These are phyloP conservation scores for Passer domesticus DNA, from an alignment of 2,113 vertebrate species.

Conservation along the genomic window DNA sequence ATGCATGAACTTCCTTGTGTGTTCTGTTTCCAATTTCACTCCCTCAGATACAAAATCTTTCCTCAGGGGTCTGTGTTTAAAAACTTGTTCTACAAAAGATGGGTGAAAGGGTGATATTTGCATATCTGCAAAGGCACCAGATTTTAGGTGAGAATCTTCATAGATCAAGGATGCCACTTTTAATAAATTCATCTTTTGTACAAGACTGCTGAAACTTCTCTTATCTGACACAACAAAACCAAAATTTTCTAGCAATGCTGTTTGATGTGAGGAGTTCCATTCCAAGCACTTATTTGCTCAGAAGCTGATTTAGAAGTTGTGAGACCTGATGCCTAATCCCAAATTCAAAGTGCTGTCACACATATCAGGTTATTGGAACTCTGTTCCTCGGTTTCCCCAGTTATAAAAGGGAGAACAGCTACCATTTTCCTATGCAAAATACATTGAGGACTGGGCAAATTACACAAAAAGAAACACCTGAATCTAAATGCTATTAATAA, in stretches of 20 bases:
- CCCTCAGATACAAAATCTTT: neutral
- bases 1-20: neutral
- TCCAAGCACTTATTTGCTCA: neutral
- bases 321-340: neutral
- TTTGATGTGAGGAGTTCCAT: neutral
- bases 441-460: neutral
- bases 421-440: neutral
- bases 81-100: neutral
- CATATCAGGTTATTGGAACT: neutral
- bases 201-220: neutral
- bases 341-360: neutral
- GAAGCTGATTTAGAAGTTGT: neutral
- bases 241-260: neutral
- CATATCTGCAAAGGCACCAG: neutral
- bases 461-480: neutral
- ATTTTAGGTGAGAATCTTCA: neutral
- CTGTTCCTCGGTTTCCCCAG: neutral
- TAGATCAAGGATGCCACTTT: neutral
- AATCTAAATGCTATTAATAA: neutral
- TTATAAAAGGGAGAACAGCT: neutral
- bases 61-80: rapidly evolving
- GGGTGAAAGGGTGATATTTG: neutral
- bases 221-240: neutral
- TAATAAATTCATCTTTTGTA: neutral
- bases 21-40: neutral